Conservation (phyloP, 2,797 vertebrate species). For the Erithacus rubecula region DNA sequence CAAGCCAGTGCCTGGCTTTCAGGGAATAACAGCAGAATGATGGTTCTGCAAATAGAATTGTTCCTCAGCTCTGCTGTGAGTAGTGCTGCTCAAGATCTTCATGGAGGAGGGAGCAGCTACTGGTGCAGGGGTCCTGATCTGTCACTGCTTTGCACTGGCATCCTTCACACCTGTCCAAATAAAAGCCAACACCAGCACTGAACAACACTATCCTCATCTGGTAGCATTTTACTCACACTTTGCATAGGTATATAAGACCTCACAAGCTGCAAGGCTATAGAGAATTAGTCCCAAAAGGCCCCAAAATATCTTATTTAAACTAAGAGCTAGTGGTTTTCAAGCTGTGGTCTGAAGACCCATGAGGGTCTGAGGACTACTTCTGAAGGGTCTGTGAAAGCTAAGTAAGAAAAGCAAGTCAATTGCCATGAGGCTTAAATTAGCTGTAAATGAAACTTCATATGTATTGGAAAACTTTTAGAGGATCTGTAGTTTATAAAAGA, state of each 20-base stretch:
- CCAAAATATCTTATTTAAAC: neutral
- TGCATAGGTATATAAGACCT: neutral
- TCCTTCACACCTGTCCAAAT: neutral
- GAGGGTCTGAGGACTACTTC: neutral
- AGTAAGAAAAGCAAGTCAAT: slow-evolving; percentile 7
- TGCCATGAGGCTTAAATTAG: neutral
- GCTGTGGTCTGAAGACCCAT: neutral
- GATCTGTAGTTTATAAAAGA: slow-evolving; percentile 6
- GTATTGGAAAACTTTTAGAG: neutral
- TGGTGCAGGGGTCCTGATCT: neutral
- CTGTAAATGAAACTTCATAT: neutral
- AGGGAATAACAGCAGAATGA: neutral
- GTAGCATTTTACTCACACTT: slow-evolving; percentile 4
- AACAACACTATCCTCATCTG: neutral
- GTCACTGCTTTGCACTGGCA: neutral
- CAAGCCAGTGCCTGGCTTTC: rapidly evolving
- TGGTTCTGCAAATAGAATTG: neutral
- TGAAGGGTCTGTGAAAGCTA: neutral
- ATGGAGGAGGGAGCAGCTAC: neutral
- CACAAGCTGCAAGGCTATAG: slow-evolving; percentile 18
- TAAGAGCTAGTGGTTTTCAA: slow-evolving; percentile 9
- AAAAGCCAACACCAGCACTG: neutral
- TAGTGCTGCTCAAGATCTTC: neutral
- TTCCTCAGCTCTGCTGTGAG: neutral
- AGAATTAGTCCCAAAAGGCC: slow-evolving; percentile 3